Percentiles rank a stretch among this genome's conserved stretches.
Conservation (phyloP, 2,888 invertebrate genomes). For the Hypselothyrea guttata region DNA sequence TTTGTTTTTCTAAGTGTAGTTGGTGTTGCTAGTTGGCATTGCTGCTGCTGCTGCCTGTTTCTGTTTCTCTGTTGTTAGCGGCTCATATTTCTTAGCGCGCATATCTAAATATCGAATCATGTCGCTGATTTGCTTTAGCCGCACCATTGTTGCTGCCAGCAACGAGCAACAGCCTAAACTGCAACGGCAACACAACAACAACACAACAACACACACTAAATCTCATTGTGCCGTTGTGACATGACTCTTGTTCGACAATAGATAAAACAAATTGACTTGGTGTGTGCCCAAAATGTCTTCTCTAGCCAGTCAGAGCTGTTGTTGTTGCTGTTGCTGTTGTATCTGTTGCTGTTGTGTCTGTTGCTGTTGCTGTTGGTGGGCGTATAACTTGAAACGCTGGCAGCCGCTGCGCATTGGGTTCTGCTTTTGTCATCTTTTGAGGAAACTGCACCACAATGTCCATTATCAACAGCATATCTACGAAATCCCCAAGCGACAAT, state of each 20-base stretch:
- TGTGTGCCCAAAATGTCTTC: slow-evolving; percentile 79
- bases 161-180: slow-evolving; percentile 8
- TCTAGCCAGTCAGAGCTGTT: slow-evolving; percentile 47
- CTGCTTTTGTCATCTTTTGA: slow-evolving; percentile 68
- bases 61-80: slow-evolving; percentile 62
- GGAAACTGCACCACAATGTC: slow-evolving; percentile 68
- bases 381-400: slow-evolving; percentile 50
- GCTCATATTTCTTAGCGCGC: slow-evolving; percentile 76
- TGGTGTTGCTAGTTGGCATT: slow-evolving; percentile 35
- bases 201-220: slow-evolving; percentile 59
- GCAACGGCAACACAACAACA: slow-evolving; percentile 30
- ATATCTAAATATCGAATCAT: slow-evolving; percentile 78
- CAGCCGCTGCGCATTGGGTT: slow-evolving; percentile 48
- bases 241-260: slow-evolving; percentile 80
- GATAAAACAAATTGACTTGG: slow-evolving; percentile 81
- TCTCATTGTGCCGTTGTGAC: slow-evolving; percentile 77
- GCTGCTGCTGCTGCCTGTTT: slow-evolving; percentile 20
- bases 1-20: too few relatives aligned
- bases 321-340: slow-evolving; percentile 16
- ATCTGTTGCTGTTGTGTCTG: slow-evolving; percentile 9
- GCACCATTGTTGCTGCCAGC: slow-evolving; percentile 60
- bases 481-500: slow-evolving; percentile 67
- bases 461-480: slow-evolving; percentile 70
- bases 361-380: slow-evolving; percentile 33
- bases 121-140: slow-evolving; percentile 72